Evolutionary conservation across 2,113 vertebrate genomes (phyloP).

Genomic region (Corvus moneduloides): DNA sequence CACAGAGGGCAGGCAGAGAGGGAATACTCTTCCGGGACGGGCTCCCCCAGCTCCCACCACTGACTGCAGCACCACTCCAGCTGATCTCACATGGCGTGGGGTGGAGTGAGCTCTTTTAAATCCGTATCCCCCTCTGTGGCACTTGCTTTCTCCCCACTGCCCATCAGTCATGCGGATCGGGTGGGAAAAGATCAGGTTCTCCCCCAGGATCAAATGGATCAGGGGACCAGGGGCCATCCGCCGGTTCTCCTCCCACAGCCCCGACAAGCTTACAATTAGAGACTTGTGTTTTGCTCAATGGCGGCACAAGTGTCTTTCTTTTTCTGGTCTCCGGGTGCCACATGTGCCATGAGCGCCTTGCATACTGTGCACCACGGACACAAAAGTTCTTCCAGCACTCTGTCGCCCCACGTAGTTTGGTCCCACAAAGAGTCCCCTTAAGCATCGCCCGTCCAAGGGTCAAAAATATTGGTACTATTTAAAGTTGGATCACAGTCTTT

Average conservation of each 20-base stretch:
- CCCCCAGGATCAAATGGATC: not conserved
- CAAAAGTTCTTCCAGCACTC: not conserved
- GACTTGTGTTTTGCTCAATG: not conserved
- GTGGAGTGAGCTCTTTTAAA: not conserved
- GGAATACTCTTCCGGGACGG: not conserved
- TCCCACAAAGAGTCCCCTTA: not conserved
- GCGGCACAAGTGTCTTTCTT: not conserved
- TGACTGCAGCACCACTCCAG: not conserved
- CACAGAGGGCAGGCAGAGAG: not conserved
- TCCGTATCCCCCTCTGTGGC: not conserved
- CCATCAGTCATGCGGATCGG: not conserved
- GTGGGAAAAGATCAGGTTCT: not conserved
- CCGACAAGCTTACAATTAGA: not conserved
- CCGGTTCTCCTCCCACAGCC: not conserved
- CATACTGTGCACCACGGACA: not conserved
- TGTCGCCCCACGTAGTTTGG: fast-evolving
- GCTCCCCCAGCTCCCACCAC: not conserved
- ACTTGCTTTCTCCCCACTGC: not conserved
- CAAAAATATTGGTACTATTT: not conserved
- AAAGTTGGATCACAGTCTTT: not conserved
- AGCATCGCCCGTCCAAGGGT: fast-evolving
- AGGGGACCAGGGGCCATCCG: not conserved
- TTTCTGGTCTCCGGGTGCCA: not conserved
- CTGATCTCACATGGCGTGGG: not conserved
- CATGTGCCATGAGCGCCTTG: fast-evolving